Conservation (phyloP, 2,797 vertebrate genomes). For the Chelidonichthys spinosus region DNA sequence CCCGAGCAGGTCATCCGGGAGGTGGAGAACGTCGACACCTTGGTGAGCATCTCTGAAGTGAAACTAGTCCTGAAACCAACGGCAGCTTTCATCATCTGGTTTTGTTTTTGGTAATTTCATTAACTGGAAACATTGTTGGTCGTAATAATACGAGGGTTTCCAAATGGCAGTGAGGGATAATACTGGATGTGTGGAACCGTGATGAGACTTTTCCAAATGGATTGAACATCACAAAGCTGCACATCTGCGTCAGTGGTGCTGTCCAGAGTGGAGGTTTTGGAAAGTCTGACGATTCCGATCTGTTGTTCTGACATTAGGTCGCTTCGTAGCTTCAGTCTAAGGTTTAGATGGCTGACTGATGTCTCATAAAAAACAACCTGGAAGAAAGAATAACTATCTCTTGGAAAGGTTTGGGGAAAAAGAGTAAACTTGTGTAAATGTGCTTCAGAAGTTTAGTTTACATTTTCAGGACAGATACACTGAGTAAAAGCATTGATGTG, state of each 20-base stretch:
- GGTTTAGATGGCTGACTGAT: background rate
- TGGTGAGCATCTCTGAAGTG: constrained; percentile 68
- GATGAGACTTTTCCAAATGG: constrained; percentile 4
- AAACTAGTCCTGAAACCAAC: background rate
- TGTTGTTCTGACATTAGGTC: too few species aligned
- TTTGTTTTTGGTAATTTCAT: background rate
- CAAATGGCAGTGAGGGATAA: background rate
- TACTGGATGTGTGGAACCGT: background rate
- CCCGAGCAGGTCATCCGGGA: constrained; percentile 88
- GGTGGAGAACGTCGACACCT: constrained; percentile 85
- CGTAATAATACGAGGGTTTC: background rate
- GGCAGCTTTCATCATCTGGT: background rate
- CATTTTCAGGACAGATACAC: too few species aligned
- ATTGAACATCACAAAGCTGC: background rate
- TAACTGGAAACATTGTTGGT: background rate
- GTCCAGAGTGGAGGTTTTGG: background rate
- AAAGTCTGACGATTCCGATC: background rate
- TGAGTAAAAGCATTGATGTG: background rate
- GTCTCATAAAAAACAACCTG: background rate
- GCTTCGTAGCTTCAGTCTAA: too few species aligned
- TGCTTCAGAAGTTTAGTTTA: too few species aligned
- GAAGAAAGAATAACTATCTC: too few species aligned
- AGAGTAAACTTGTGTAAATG: too few species aligned
- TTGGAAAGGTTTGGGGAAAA: too few species aligned
- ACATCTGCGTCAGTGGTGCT: too few species aligned